These are phyloP conservation scores for Pocillopora grandis DNA, from an alignment of 92 coral and sea anemone genomes.

Conservation along the genomic window DNA sequence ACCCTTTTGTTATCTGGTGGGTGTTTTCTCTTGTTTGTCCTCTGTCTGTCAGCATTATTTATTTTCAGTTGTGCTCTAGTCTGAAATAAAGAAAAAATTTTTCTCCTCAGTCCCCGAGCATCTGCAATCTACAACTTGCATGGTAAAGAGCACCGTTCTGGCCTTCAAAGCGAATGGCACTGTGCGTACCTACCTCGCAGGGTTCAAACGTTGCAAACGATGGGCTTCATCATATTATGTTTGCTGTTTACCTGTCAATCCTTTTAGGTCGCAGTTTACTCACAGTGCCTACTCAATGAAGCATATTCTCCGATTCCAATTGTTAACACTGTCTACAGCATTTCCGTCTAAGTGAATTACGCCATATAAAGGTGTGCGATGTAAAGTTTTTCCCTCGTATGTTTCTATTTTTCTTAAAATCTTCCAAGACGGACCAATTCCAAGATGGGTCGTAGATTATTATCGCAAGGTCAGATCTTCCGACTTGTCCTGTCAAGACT, in stretches of 20 bases:
- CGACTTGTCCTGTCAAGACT: no score
- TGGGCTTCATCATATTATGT: conserved; percentile 13
- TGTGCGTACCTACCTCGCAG: conserved; percentile 7
- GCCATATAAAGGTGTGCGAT: conserved; percentile 45
- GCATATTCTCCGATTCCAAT: conserved; percentile 40
- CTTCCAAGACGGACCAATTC: no score
- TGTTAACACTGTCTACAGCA: conserved; percentile 44
- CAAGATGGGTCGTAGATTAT: no score
- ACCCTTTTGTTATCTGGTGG: neutral
- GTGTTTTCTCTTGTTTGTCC: neutral
- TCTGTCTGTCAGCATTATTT: neutral
- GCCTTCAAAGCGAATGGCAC: conserved; percentile 3
- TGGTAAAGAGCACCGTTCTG: conserved; percentile 9
- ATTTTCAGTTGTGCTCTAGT: conserved; percentile 5
- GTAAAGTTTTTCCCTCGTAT: conserved; percentile 28
- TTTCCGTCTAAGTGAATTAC: conserved; percentile 49
- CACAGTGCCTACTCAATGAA: conserved; percentile 26
- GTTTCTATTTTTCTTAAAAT: neutral
- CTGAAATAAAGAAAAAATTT: conserved; percentile 1
- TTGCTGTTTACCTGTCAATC: conserved; percentile 46
- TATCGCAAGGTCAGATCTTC: no score
- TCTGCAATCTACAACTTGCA: neutral
- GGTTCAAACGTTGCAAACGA: conserved; percentile 13
- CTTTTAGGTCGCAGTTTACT: conserved; percentile 56
- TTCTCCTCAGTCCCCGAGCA: conserved; percentile 1